phyloP scores from a whole-genome alignment of 2,888 invertebrate genomes.

The Drosophila algonquin region DNA sequence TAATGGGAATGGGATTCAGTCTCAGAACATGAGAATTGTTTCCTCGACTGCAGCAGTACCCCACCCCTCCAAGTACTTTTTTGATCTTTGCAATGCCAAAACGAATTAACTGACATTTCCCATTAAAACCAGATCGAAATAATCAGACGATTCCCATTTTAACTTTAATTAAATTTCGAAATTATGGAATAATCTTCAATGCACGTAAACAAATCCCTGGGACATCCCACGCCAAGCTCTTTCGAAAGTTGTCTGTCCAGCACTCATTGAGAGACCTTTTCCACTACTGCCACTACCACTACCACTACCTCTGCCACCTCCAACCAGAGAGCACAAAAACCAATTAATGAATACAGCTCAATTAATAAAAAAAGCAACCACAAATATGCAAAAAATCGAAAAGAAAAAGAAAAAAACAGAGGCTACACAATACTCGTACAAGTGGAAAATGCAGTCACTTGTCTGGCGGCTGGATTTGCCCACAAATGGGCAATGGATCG shows the following conservation, averaged over 20 bases:
- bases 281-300: not conserved
- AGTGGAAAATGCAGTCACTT: constrained; percentile 45
- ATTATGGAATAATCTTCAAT: constrained; percentile 7
- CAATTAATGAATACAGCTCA: constrained; percentile 53
- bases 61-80: not conserved
- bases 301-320: constrained; percentile 2
- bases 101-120: constrained; percentile 17
- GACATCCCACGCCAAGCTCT: constrained; percentile 25
- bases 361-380: constrained; percentile 65
- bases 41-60: not conserved
- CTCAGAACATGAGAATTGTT: not conserved
- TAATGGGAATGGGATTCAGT: not conserved
- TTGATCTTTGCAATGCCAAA: not conserved
- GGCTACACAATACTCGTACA: constrained; percentile 19
- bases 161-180: constrained; percentile 23
- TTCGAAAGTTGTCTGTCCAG: constrained; percentile 69
- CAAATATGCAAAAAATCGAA: constrained; percentile 35
- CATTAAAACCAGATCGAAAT: constrained; percentile 27
- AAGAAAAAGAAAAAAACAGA: constrained; percentile 44
- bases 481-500: constrained; percentile 58
- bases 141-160: constrained; percentile 17
- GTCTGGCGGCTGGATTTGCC: constrained; percentile 27
- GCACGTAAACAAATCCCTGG: constrained; percentile 38
- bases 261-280: constrained; percentile 46
- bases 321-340: constrained; percentile 46